These are phyloP conservation scores for Hirundo rustica DNA, from an alignment of 2,797 vertebrate genomes.

Conservation along the genomic window DNA sequence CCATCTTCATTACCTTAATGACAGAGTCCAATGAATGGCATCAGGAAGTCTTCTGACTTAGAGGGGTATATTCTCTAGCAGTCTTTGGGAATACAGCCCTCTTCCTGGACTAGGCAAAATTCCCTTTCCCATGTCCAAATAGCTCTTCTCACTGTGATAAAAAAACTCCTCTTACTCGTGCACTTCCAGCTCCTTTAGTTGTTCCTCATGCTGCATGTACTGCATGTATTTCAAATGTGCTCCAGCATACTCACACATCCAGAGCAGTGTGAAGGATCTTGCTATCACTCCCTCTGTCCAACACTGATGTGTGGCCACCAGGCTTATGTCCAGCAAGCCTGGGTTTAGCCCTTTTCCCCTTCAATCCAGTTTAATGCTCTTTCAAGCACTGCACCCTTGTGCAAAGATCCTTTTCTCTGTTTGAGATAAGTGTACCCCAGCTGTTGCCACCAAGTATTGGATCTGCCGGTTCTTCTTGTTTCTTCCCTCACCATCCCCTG, in stretches of 20 bases:
- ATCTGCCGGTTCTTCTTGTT: not conserved
- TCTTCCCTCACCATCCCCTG: not conserved
- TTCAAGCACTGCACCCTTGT: not conserved
- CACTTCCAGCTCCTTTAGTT: not conserved
- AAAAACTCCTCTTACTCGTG: not conserved
- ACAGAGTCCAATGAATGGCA: not conserved
- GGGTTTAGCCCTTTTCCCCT: not conserved
- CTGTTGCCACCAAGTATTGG: fast-evolving
- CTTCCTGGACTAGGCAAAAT: not conserved
- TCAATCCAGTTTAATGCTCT: not conserved
- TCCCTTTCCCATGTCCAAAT: not conserved
- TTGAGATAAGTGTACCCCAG: not conserved
- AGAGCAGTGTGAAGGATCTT: not conserved
- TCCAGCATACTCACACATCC: not conserved
- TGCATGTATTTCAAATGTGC: not conserved
- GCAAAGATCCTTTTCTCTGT: not conserved
- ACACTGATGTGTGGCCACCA: not conserved
- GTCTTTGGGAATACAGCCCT: not conserved
- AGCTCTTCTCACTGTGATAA: not conserved
- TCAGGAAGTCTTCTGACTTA: not conserved
- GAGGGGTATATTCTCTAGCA: not conserved
- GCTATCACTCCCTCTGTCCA: not conserved
- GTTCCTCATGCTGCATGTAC: not conserved
- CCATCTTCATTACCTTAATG: not conserved
- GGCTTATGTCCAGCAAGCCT: not conserved